Evolutionary conservation across 2,113 vertebrate genomes (phyloP).

Genomic region (Lasiurus cinereus): DNA sequence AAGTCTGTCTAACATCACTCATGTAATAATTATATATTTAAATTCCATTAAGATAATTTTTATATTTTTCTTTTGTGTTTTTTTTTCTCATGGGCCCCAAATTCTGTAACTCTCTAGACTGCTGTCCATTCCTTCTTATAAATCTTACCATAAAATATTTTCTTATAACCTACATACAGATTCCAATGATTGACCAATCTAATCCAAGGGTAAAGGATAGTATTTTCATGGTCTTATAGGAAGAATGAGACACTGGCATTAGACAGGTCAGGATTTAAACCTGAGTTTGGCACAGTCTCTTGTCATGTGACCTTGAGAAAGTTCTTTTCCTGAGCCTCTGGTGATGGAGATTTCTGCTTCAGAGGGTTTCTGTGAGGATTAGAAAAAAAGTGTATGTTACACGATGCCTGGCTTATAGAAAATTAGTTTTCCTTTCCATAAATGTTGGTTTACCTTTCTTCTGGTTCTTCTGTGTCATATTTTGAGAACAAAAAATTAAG

Average conservation of each 20-base stretch:
- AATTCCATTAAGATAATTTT: neutral
- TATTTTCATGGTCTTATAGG: neutral
- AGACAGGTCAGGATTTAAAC: neutral
- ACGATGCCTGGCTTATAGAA: neutral
- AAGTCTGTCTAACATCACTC: neutral
- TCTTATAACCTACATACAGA: neutral
- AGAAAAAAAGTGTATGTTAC: neutral
- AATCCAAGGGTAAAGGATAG: neutral
- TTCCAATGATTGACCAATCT: neutral
- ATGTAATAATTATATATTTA: slow-evolving; percentile 50
- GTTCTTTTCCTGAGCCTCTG: neutral
- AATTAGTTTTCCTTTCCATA: neutral
- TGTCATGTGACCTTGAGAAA: neutral
- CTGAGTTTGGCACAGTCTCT: neutral
- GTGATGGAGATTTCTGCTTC: neutral
- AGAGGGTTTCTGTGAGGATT: neutral
- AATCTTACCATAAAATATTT: neutral
- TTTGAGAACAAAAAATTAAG: slow-evolving; percentile 13
- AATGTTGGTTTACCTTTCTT: slow-evolving; percentile 36
- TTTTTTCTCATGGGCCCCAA: neutral
- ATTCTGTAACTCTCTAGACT: neutral
- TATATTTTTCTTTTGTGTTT: neutral
- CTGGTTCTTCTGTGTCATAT: neutral
- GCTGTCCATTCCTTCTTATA: neutral
- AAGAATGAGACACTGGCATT: neutral